Evolutionary conservation across 2,113 vertebrate species (phyloP), one percentile per base, ranked within the genome.

Genomic region (Gopherus flavomarginatus): DNA sequence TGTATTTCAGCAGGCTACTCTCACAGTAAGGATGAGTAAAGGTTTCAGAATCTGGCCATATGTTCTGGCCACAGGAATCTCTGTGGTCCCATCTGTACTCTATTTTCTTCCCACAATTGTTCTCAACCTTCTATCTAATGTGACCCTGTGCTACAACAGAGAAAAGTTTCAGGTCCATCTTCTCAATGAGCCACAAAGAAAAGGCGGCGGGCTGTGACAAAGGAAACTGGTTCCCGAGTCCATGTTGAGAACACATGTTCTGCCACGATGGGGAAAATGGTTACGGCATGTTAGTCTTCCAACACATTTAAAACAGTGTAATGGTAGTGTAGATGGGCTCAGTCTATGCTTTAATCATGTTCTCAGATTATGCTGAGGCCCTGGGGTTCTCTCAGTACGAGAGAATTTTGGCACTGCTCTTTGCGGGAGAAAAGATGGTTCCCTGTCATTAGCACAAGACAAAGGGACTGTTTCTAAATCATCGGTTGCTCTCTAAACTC

Each of bases 291-390:
- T 77, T 44, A 77, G 38, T 77, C 12, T 77, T 42, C 21, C 24
- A 29, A 78, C 24, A 8, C 24, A 8, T 78, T 78, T 47, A 24
- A 78, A 78, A 29, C 42, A 2, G 50, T 50, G 50, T 50, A 50
- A 47, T 47, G 24, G 24, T 6, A 6, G 24, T 27, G 24, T 44
- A 77, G 42, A 44, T 77, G 72, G 24, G 24, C 11, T 77, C 24
- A 27, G 24, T 1, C 13, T 75, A 35, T 54, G 0, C 56, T 85
- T 82, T 26, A 72, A 49, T 11, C 31, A 6, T 27, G 47, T 69
- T 50, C 24, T 47, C 49, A 59, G n/a, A 5, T 16, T 31, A 42
- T 0, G 0, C 0, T 53, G 38, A 75, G 75, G 53, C 42, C 29
- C 72, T 49, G 49, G 29, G n/a, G 26, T 78, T 86, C 27, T 62